Base-by-base conservation (phyloP, 2,888 invertebrate species). In the Drosophila nr. fundita region DNA sequence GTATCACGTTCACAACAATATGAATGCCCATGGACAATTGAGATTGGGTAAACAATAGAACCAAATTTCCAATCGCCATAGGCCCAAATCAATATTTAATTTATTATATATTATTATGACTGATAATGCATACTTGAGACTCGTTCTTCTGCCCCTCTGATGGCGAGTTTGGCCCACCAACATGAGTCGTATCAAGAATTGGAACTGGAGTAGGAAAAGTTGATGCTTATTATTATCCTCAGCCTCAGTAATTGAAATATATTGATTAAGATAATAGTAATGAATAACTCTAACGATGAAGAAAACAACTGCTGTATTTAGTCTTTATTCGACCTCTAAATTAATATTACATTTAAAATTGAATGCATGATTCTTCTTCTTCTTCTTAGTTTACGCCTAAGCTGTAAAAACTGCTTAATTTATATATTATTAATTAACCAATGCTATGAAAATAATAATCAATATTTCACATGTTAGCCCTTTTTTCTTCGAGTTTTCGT, bases 161-260 rank as follows among this genome's bases (percentile, higher is more conserved):
- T 21, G 67, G 49, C 64, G 63, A 6, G 55, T 29, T 8, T 42
- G 68, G 48, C 1, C 61, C 68, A 5, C 45, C 52, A 30, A 42
- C 71, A n/a, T 64, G 54, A 1, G 1, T 61, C 27, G 80, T 80
- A 8, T 54, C 69, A 0, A 66, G 65, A 29, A 21, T 61, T 8
- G 61, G 30, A 1, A 15, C 13, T 3, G 55, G 66, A 11, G 60
- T 64, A 27, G 69, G 55, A 1, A 21, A 1, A 5, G 55, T 50
- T 13, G 53, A 42, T 4, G 29, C 21, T 87, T 1, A 89, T 87
- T 48, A 78, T 86, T 2, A 59, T 86, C 32, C 4, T 5, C 34
- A 34, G 34, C 13, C 5, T 32, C 4, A 32, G 11, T 32, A 32
- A 32, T 32, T 32, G 4, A 32, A 32, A 32, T 32, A 32, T 32